Evolutionary conservation across 1,140 invertebrate genomes (phyloP), one percentile per base, ranked within the genome.

Genomic region (Bombus ignitus): DNA sequence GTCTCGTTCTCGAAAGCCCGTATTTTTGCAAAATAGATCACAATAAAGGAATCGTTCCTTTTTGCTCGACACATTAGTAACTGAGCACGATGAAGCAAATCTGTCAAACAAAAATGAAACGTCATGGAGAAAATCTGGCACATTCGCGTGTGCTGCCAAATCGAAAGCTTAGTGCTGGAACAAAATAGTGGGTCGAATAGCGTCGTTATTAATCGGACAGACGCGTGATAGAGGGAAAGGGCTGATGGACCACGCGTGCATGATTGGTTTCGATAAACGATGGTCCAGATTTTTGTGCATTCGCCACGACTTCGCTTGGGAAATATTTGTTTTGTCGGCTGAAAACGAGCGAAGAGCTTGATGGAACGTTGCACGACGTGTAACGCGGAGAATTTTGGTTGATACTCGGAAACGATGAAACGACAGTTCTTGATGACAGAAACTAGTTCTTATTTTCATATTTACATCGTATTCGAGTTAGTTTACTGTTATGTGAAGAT

Each of bases 301-400:
- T 79, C 71, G 83, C 57, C 83, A 47, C 66, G 37, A 88, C 83
- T 70, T 86, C 73, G 72, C 65, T 37, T n/a, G 25, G 44, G 75
- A 83, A 88, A 86, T 88, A 89, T 89, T 88, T 89, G 87, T 89
- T 88, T 88, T 88, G 74, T 57, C 74, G 79, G 62, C 28, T 12
- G 32, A 37, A 37, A 37, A 37, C 53, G 32, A 65, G 57, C 35
- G 37, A 80, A 80, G 47, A 47, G 72, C 22, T 57, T 44, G 62
- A 84, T 70, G 47, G 75, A 53, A 77, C 79, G 47, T 53, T 53
- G 47, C 53, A 85, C 73, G 76, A 88, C 68, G 39, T 44, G 76
- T 68, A 80, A 80, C 76, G 28, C 42, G 42, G 32, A 62, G 35
- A 83, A 89, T 88, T 81, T 76, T 44, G 59, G 72, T 57, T 32